Percentiles rank a stretch among this genome's conserved stretches.
phyloP scores from a whole-genome alignment of 2,888 invertebrate species.

The Chaetogeoica ovagalla region DNA sequence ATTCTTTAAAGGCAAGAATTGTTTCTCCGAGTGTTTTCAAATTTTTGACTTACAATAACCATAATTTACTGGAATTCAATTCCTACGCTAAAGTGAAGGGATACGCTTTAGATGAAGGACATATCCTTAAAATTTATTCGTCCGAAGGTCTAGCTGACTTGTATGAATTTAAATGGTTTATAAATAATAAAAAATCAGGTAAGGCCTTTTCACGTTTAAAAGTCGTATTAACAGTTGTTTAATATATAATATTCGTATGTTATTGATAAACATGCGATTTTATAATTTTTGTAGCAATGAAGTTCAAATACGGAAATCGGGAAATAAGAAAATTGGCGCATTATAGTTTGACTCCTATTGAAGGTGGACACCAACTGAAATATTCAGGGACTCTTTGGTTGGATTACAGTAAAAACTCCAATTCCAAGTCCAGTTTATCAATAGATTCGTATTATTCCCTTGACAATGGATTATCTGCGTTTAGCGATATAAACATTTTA shows the following conservation, averaged over 20 bases:
- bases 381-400: not conserved
- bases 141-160: not conserved
- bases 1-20: conserved; percentile 12
- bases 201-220: not conserved
- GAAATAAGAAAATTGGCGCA: conserved; percentile 12
- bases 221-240: not conserved
- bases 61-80: conserved; percentile 11
- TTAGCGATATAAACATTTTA: not conserved
- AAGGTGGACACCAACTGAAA: not conserved
- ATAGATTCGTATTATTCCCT: conserved; percentile 16
- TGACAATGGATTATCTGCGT: conserved; percentile 3
- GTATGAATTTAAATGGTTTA: conserved; percentile 17
- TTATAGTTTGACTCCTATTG: not conserved
- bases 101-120: not conserved
- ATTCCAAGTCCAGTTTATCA: conserved; percentile 1
- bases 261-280: not conserved
- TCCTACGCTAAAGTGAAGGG: not conserved
- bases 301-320: not conserved
- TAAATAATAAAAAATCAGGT: conserved; percentile 18
- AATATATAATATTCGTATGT: not conserved
- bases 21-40: conserved; percentile 16
- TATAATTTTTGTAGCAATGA: conserved; percentile 2
- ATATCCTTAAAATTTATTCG: not conserved
- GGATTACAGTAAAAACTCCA: not conserved
- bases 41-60: not conserved